phyloP scores from a whole-genome alignment of 2,113 vertebrate species.

The Willisornis vidua region DNA sequence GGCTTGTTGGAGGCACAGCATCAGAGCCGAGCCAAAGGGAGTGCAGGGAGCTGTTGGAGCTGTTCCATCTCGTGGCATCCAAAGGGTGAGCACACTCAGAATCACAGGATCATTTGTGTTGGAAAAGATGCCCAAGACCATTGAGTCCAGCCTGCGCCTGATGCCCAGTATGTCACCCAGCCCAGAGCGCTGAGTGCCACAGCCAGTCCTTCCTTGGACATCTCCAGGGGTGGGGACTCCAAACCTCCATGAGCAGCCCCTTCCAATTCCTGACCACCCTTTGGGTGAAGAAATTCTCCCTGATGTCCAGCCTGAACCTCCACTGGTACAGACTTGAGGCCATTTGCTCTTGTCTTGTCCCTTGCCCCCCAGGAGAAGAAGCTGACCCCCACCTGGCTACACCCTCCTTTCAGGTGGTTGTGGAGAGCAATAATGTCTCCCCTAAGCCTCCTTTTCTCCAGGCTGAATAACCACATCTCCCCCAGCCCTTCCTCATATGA shows the following conservation, averaged over 20 bases:
- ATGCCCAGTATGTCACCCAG: neutral
- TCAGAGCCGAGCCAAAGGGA: neutral
- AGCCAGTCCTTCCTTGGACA: neutral
- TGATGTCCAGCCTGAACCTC: neutral
- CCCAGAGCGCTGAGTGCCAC: neutral
- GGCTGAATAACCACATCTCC: neutral
- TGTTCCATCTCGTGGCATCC: fast-evolving
- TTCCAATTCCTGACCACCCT: fast-evolving
- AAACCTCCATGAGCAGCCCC: neutral
- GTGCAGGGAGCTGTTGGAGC: neutral
- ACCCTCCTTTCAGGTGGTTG: neutral
- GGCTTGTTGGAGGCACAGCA: neutral
- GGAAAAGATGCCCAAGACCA: neutral
- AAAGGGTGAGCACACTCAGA: fast-evolving
- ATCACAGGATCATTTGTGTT: neutral
- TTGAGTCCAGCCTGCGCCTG: fast-evolving
- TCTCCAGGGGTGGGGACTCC: neutral
- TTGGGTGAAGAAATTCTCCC: neutral
- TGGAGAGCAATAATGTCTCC: neutral
- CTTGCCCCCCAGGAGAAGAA: neutral
- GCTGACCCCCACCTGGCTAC: neutral
- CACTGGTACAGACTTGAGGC: neutral
- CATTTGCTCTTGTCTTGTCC: neutral
- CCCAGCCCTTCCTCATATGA: neutral
- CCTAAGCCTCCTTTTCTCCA: neutral